Evolutionary conservation across 2,888 invertebrate species (phyloP).

Genomic region (Phengaris arion): DNA sequence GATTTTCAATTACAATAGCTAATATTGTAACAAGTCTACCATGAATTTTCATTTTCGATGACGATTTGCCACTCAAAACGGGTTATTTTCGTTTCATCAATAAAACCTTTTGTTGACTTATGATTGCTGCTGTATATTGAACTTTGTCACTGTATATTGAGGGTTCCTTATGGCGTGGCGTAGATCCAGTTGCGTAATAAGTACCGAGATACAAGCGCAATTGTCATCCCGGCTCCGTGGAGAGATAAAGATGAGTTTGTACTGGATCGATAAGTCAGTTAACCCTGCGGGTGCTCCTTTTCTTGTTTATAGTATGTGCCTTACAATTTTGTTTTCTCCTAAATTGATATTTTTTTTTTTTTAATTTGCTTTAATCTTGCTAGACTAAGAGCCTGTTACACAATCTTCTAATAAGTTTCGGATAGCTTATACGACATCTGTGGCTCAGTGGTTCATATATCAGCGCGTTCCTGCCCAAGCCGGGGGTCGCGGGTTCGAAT

Average conservation of each 20-base stretch:
- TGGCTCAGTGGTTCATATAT: too few species aligned
- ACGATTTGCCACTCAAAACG: constrained; percentile 7
- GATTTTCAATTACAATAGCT: constrained; percentile 10
- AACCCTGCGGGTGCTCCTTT: constrained; percentile 11
- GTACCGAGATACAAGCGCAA: constrained; percentile 23
- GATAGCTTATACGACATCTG: too few species aligned
- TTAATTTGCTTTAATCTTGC: too few species aligned
- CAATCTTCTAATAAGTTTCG: too few species aligned
- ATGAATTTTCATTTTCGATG: constrained; percentile 13
- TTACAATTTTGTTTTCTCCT: neutral
- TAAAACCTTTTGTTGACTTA: constrained; percentile 19
- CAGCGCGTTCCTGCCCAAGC: too few species aligned
- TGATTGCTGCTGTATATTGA: neutral
- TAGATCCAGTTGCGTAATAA: constrained; percentile 22
- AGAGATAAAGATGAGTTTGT: constrained; percentile 24
- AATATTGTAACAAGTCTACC: neutral
- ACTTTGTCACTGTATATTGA: neutral
- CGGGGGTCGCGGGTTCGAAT: too few species aligned
- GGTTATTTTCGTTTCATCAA: constrained; percentile 8
- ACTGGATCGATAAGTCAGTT: constrained; percentile 23
- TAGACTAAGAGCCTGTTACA: too few species aligned
- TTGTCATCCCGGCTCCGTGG: constrained; percentile 24
- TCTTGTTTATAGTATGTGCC: neutral
- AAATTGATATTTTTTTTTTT: neutral
- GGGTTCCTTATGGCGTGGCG: neutral